Base-by-base conservation (phyloP, 2,888 invertebrate genomes). In the Cacoxenus indagator region DNA sequence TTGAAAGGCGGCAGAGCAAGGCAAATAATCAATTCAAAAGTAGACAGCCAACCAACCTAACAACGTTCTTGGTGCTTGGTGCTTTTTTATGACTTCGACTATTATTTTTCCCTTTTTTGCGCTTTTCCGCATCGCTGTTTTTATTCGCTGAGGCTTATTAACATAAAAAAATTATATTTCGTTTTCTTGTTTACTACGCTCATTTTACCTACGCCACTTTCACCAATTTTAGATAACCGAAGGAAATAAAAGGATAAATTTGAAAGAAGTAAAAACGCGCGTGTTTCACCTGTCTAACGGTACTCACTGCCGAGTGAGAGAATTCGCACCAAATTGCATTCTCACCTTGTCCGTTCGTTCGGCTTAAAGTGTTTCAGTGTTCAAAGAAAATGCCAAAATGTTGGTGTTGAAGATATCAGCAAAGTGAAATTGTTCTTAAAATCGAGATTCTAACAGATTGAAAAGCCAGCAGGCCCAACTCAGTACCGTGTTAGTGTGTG, bases 131-230 rank as follows among this genome's bases (percentile, higher is more conserved):
- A 11, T 43, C 22, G 37, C 1, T 24, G 8, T 54, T 54, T 54
- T 54, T 22, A 17, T 54, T 26, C 9, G 26, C 26, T 24, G 9
- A 55, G n/a, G 19, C 55, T 55, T 55, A 55, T 55, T 55, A 55
- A 26, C 55, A 55, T 55, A 55, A 55, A 55, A 55, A 55, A 26
- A 4, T 27, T 27, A 55, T 55, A 55, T 26, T 55, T 55, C 27
- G 9, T 55, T 11, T 14, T 24, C 27, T 27, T 24, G 11, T 55
- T 55, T 24, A 55, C 55, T 45, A 14, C 37, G 37, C 37, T 11
- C 37, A 11, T 37, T 37, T 37, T 37, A n/a, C n/a, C n/a, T n/a
- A n/a, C n/a, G n/a, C n/a, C n/a, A n/a, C 37, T 4, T 37, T 37
- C 9, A 14, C 37, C 14, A 11, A 37, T 37, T 37, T 37, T 37